These are phyloP conservation scores for Rotaria magnacalcarata DNA, from an alignment of 2,888 invertebrate genomes.

Conservation along the genomic window DNA sequence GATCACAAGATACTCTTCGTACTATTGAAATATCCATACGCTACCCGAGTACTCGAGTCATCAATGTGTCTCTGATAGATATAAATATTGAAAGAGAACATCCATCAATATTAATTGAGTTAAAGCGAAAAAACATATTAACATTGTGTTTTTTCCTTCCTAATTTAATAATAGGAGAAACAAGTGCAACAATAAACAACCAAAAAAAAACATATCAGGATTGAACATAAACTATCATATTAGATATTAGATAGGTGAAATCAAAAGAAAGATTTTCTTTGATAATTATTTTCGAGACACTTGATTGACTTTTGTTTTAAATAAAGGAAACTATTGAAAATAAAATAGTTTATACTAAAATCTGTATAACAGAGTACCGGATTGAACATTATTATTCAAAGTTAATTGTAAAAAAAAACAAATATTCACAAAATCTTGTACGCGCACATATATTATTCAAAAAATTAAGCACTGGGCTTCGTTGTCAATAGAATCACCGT, in stretches of 20 bases:
- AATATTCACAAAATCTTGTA: not conserved
- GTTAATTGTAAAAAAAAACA: not conserved
- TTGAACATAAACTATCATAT: too few species aligned
- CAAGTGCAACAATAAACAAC: not conserved
- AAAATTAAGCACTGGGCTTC: not conserved
- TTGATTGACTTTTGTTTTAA: too few species aligned
- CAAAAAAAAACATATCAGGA: not conserved
- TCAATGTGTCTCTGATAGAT: not conserved
- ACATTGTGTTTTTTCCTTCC: too few species aligned
- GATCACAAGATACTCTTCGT: too few species aligned
- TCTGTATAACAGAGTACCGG: not conserved
- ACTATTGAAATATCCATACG: too few species aligned
- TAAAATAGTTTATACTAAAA: not conserved
- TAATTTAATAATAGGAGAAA: not conserved
- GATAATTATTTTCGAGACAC: too few species aligned
- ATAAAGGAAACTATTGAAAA: not conserved
- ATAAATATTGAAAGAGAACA: not conserved
- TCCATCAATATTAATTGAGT: not conserved
- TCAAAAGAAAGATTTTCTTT: too few species aligned
- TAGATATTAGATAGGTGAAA: too few species aligned
- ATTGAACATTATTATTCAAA: not conserved
- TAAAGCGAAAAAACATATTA: not conserved
- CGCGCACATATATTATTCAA: not conserved
- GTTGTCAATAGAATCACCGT: not conserved
- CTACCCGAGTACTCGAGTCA: too few species aligned